These are phyloP conservation scores for Chelonus insularis DNA, from an alignment of 1,140 invertebrate species.

Conservation along the genomic window DNA sequence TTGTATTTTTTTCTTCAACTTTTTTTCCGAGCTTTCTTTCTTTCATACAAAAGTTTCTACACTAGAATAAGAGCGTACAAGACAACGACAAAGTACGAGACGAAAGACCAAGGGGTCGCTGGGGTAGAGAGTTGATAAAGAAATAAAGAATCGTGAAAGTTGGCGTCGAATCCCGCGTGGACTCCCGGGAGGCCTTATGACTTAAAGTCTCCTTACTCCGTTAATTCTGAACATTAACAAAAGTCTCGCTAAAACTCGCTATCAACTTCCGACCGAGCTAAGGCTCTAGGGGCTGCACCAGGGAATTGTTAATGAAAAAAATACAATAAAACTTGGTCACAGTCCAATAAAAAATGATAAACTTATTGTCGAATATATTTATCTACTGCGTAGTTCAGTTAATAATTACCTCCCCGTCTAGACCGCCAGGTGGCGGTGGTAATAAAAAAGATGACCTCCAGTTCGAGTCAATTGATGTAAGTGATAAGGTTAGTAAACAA, in stretches of 20 bases:
- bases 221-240: constrained; percentile 61
- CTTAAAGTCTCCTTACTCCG: constrained; percentile 61
- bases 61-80: not conserved
- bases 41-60: not conserved
- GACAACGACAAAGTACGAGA: not conserved
- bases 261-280: constrained; percentile 42
- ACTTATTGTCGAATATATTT: no score
- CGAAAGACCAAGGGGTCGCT: constrained; percentile 13
- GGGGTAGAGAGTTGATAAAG: constrained; percentile 56
- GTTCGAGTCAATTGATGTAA: no score
- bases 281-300: constrained; percentile 37
- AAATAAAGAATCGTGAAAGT: constrained; percentile 60
- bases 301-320: constrained; percentile 59
- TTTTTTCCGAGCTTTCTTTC: not conserved
- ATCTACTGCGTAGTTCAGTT: no score
- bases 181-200: constrained; percentile 56
- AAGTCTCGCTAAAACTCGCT: constrained; percentile 59
- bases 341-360: constrained; percentile 21
- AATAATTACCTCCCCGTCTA: no score
- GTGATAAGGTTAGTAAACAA: no score
- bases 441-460: no score
- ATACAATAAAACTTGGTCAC: constrained; percentile 52
- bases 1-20: not conserved
- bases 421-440: no score
- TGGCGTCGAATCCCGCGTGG: constrained; percentile 51